Percentiles rank a stretch among this genome's conserved stretches.
Evolutionary conservation across 2,888 invertebrate genomes (phyloP).

Genomic region (Sminthurides aquaticus): DNA sequence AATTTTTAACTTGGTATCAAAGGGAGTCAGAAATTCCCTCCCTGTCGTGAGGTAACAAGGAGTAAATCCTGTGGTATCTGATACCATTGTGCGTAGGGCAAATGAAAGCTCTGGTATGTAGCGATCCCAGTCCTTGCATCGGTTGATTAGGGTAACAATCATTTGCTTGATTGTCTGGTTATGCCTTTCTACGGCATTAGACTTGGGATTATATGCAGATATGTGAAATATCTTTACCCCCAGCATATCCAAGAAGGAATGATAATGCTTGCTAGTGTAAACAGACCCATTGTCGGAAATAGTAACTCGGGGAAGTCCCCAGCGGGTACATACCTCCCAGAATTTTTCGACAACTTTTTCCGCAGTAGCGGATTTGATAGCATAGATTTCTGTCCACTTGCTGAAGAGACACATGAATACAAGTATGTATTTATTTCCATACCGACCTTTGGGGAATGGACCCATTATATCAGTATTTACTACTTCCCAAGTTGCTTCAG

Average conservation of each 20-base stretch:
- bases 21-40: constrained; percentile 23
- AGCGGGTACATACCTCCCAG: constrained; percentile 17
- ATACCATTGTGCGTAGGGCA: constrained; percentile 20
- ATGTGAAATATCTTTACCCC: constrained; percentile 22
- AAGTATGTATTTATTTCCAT: constrained; percentile 18
- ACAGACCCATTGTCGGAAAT: constrained; percentile 24
- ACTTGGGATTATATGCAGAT: constrained; percentile 23
- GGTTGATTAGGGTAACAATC: constrained; percentile 15
- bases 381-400: constrained; percentile 26
- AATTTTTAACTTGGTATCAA: constrained; percentile 19
- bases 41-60: constrained; percentile 27
- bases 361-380: constrained; percentile 9
- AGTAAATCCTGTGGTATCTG: constrained; percentile 20
- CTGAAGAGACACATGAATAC: constrained; percentile 22
- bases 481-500: constrained; percentile 14
- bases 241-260: constrained; percentile 2
- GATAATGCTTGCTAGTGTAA: constrained; percentile 17
- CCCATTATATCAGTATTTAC: constrained; percentile 30
- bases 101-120: constrained; percentile 22
- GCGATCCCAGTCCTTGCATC: constrained; percentile 26
- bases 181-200: constrained; percentile 26
- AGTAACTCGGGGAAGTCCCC: constrained; percentile 16
- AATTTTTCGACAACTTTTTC: constrained; percentile 16
- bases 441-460: constrained; percentile 19
- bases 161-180: constrained; percentile 22